These are phyloP conservation scores for Novumbra hubbsi DNA, from an alignment of 2,797 vertebrate species.

Conservation along the genomic window DNA sequence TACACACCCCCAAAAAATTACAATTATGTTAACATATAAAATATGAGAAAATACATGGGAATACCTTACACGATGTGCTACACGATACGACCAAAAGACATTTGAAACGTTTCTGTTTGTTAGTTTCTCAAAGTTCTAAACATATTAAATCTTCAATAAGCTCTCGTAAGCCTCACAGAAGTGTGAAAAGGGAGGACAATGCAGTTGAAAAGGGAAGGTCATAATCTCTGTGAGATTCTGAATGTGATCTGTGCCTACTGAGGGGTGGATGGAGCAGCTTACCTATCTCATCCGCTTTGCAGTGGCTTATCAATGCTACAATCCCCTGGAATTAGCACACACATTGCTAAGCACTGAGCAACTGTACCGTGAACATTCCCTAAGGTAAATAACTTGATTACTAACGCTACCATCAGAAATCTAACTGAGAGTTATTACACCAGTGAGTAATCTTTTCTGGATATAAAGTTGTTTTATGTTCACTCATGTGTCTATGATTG, in stretches of 20 bases:
- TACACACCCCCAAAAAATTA: conserved; percentile 29
- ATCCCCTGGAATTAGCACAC: conserved; percentile 55
- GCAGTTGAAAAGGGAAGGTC: conserved; percentile 24
- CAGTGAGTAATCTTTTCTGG: conserved; percentile 20
- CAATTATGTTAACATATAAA: neutral
- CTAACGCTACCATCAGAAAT: conserved; percentile 34
- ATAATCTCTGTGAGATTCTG: conserved; percentile 30
- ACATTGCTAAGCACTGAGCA: conserved; percentile 41
- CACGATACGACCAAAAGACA: neutral
- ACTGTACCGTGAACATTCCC: conserved; percentile 48
- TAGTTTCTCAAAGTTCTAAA: conserved; percentile 1
- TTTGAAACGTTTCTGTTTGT: neutral
- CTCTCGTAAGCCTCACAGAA: neutral
- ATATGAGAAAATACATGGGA: neutral
- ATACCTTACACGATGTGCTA: conserved; percentile 12
- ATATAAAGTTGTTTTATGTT: conserved; percentile 35
- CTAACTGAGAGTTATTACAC: conserved; percentile 50
- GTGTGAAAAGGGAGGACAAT: neutral
- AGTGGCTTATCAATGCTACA: conserved; percentile 40
- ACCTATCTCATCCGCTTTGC: conserved; percentile 26
- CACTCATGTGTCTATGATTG: conserved; percentile 45
- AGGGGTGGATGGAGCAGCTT: conserved; percentile 46
- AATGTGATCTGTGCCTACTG: conserved; percentile 47
- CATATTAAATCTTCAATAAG: conserved; percentile 9
- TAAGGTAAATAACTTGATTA: conserved; percentile 51